Evolutionary conservation across 23 tunicate genomes (phyloP), one percentile per base, ranked within the genome.

Genomic region (Aplidium turbinatum): DNA sequence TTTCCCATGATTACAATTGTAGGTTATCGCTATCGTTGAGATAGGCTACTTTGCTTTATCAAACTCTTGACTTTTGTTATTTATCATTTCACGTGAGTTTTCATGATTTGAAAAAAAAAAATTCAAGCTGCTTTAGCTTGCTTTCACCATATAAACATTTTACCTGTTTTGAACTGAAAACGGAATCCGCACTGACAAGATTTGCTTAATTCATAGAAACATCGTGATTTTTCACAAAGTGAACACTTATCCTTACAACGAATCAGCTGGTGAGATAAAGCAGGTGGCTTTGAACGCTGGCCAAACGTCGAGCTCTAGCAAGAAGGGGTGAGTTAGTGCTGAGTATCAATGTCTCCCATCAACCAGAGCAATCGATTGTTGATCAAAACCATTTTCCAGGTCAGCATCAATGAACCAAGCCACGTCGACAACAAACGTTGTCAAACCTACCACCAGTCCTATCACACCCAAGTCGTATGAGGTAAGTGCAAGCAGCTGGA

Each of bases 211-310:
- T 48, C 76, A 19, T 46, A 90, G 97, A 35, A 65, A 82, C 32
- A 53, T 91, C 22, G 60, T 67, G 23, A 74, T 91, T 11, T 91
- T 91, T 56, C 97, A 91, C 91, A 91, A 91, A 57, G 79, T 91
- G 0, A 45, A 52, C 36, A 91, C 97, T 11, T 91, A 91, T 42
- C 53, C 82, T 0, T 52, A 88, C 78, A 63, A 66, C 48, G 68
- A 31, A 38, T 31, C 70, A 20, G 32, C 63, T 4, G 47, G 60
- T 31, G 97, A 91, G 66, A 47, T 78, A 23, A 84, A 85, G 33
- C 97, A 70, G 24, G 53, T 78, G 0, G 73, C 69, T 31, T 35
- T 82, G 18, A 63, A 47, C 20, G 81, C 90, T 4, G 78, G 58
- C 26, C 48, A 66, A 4, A 7, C 65, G 5, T 30, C 42, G 0